These are phyloP conservation scores for Argopecten irradians DNA, from an alignment of 1,140 invertebrate species.

Conservation along the genomic window DNA sequence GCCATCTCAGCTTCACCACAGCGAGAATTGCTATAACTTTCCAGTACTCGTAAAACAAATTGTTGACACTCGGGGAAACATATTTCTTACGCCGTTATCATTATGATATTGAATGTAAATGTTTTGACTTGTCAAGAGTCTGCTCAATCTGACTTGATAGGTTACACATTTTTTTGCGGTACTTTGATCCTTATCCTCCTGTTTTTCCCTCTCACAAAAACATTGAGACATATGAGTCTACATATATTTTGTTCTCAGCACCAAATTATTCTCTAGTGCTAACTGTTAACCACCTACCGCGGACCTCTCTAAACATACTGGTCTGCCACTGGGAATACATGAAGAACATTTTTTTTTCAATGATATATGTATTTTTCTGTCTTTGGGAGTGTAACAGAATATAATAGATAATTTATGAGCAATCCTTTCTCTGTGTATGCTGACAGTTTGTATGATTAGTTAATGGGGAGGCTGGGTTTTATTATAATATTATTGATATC, in stretches of 20 bases:
- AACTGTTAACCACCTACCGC: not conserved
- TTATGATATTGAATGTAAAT: not conserved
- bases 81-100: not conserved
- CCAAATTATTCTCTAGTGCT: not conserved
- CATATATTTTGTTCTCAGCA: conserved; percentile 3
- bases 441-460: not conserved
- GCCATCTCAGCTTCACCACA: not conserved
- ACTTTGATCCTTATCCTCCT: not conserved
- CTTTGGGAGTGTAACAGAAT: not conserved
- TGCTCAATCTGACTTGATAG: not conserved
- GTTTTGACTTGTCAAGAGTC: not conserved
- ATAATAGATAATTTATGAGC: conserved; percentile 8
- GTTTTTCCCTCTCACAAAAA: not conserved
- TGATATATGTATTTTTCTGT: not conserved
- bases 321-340: not conserved
- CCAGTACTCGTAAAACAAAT: not conserved
- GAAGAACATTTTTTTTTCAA: not conserved
- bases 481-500: not conserved
- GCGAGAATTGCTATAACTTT: not conserved
- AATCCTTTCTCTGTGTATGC: not conserved
- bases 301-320: not conserved
- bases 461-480: not conserved
- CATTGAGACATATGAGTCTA: not conserved
- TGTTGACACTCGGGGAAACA: not conserved
- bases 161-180: not conserved